phyloP scores from a whole-genome alignment of 2,797 vertebrate genomes.

The Sus cebifrons region DNA sequence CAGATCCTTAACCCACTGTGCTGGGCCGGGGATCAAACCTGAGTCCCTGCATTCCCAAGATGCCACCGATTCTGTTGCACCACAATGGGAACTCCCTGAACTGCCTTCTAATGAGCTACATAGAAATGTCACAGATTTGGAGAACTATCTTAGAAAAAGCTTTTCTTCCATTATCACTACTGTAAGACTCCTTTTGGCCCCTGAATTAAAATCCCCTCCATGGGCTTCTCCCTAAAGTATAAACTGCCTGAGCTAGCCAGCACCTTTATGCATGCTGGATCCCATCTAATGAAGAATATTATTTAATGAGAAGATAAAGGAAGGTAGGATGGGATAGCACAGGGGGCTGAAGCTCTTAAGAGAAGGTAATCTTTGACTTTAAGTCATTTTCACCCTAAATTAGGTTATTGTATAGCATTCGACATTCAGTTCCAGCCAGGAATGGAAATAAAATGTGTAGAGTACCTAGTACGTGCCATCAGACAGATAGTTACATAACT shows the following conservation, averaged over 20 bases:
- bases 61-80: too few species aligned
- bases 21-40: too few species aligned
- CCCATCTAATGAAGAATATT: not conserved
- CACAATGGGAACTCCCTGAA: not conserved
- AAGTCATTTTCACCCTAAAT: conserved; percentile 1
- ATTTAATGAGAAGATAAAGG: not conserved
- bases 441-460: not conserved
- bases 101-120: conserved; percentile 45
- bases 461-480: not conserved
- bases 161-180: conserved; percentile 33
- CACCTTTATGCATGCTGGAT: conserved; percentile 21
- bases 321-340: not conserved
- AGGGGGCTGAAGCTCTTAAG: not conserved
- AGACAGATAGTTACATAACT: not conserved
- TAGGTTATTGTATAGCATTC: not conserved
- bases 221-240: not conserved
- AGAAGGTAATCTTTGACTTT: not conserved
- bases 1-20: too few species aligned
- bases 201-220: not conserved
- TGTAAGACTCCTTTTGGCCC: not conserved
- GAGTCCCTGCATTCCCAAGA: too few species aligned
- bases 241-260: not conserved
- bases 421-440: not conserved
- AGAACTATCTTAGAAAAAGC: conserved; percentile 9
- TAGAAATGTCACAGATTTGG: conserved; percentile 42